Percentiles rank a stretch among this genome's conserved stretches.
Evolutionary conservation across 1,140 invertebrate genomes (phyloP).

Genomic region (Latrodectus geometricus): DNA sequence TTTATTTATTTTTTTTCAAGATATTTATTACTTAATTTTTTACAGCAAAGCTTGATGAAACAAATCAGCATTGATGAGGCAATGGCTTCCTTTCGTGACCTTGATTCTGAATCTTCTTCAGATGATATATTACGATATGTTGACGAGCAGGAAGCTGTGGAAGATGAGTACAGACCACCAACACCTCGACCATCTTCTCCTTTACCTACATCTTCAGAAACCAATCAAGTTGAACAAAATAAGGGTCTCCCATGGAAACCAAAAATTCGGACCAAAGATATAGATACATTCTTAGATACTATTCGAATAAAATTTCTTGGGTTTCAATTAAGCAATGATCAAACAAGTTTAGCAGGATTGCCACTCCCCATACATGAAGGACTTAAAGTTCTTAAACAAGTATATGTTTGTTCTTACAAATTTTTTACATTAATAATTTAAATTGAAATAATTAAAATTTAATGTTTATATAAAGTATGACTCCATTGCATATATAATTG

Average conservation of each 20-base stretch:
- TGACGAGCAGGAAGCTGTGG: conserved; percentile 64
- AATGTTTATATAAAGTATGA: no score
- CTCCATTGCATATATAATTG: no score
- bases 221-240: conserved; percentile 63
- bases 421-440: no score
- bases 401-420: conserved; percentile 57
- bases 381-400: conserved; percentile 86
- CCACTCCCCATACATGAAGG: conserved; percentile 96
- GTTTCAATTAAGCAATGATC: conserved; percentile 81
- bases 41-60: conserved; percentile 83
- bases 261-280: conserved; percentile 94
- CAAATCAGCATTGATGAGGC: conserved; percentile 93
- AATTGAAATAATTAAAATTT: no score
- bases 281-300: conserved; percentile 90
- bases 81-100: conserved; percentile 75
- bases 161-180: conserved; percentile 55
- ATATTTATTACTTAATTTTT: background rate
- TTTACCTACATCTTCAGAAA: conserved; percentile 65
- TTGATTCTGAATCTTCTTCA: conserved; percentile 68
- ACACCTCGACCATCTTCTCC: conserved; percentile 64
- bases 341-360: conserved; percentile 88
- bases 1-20: conserved; percentile 1
- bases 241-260: conserved; percentile 89
- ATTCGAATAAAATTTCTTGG: conserved; percentile 95
- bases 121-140: conserved; percentile 65